Percentiles rank a stretch among this genome's conserved stretches.
These are phyloP conservation scores for Lacerta bilineata DNA, from an alignment of 2,797 vertebrate species.

Conservation along the genomic window DNA sequence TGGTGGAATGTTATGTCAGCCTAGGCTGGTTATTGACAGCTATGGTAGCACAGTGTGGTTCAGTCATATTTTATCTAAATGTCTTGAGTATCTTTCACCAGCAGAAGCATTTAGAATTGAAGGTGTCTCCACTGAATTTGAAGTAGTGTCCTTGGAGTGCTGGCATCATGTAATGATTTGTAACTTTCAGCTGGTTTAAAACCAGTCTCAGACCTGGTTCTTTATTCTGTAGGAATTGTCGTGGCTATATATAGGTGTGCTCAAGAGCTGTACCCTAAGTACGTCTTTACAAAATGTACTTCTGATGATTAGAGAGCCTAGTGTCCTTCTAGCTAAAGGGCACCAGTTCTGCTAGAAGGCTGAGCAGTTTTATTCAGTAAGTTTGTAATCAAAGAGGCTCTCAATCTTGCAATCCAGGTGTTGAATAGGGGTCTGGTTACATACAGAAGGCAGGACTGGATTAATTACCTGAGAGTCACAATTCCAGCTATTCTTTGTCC, in stretches of 20 bases:
- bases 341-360: background rate
- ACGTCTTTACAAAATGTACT: conserved; percentile 6
- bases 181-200: background rate
- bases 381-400: conserved; percentile 4
- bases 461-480: conserved; percentile 68
- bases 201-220: background rate
- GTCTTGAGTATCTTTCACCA: background rate
- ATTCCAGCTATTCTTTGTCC: conserved; percentile 59
- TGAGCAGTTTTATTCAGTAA: conserved; percentile 7
- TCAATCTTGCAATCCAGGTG: conserved; percentile 7
- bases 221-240: background rate
- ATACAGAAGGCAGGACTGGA: conserved; percentile 27
- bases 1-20: background rate
- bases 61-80: background rate
- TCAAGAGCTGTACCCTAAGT: background rate
- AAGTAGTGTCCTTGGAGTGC: background rate
- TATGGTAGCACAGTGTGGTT: background rate
- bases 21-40: background rate
- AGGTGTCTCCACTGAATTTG: background rate
- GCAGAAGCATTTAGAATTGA: background rate
- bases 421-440: background rate
- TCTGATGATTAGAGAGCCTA: background rate
- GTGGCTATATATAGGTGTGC: background rate
- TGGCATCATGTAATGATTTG: background rate
- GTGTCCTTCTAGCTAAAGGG: background rate